A percentile compares a stretch with the other conserved stretches of the same genome.
These are phyloP conservation scores for Nezara viridula DNA, from an alignment of 2,888 invertebrate species.

Conservation along the genomic window DNA sequence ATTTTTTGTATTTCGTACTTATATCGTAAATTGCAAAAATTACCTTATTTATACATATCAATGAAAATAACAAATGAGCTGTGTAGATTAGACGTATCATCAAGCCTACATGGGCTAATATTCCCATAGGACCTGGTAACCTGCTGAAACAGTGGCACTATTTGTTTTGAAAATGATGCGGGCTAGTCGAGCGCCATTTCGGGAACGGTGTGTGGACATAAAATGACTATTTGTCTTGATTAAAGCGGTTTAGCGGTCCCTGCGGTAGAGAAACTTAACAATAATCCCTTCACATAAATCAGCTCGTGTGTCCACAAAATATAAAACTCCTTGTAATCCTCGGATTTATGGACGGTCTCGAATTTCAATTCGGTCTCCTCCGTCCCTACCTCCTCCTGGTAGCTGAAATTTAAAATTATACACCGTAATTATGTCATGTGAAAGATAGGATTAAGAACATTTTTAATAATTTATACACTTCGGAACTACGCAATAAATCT, in stretches of 20 bases:
- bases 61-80: too few relatives aligned
- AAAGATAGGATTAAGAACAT: not conserved
- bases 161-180: slow-evolving; percentile 1
- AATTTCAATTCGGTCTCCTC: slow-evolving; percentile 51
- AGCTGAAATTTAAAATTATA: slow-evolving; percentile 29
- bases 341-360: slow-evolving; percentile 41
- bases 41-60: too few relatives aligned
- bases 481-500: not conserved
- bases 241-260: slow-evolving; percentile 35
- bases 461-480: slow-evolving; percentile 5
- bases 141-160: slow-evolving; percentile 7
- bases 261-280: slow-evolving; percentile 31
- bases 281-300: slow-evolving; percentile 55
- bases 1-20: too few relatives aligned
- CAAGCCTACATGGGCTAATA: not conserved
- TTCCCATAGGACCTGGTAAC: not conserved
- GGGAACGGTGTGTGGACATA: slow-evolving; percentile 50
- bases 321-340: slow-evolving; percentile 55
- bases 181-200: slow-evolving; percentile 26
- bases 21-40: too few relatives aligned
- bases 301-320: slow-evolving; percentile 49
- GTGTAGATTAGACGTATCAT: too few relatives aligned
- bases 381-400: not conserved
- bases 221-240: slow-evolving; percentile 55
- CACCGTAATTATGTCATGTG: not conserved